Conservation (phyloP, 2,797 vertebrate species). For the Tiaroga cobitis region DNA sequence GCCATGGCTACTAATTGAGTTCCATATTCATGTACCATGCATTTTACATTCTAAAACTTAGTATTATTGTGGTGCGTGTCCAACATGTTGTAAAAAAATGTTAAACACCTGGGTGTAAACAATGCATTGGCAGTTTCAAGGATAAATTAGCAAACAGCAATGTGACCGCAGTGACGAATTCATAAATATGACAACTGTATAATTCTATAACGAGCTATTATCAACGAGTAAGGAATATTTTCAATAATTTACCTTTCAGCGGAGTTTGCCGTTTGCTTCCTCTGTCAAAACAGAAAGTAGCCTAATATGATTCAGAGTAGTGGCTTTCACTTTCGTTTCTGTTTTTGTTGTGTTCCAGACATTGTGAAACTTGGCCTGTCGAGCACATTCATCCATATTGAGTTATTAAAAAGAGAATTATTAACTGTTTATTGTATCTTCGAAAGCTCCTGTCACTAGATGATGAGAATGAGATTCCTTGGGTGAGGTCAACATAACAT, state of each 20-base stretch:
- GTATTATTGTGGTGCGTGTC: neutral
- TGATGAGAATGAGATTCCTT: neutral
- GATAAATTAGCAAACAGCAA: neutral
- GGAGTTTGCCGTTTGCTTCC: neutral
- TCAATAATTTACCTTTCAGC: neutral
- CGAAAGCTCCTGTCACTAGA: neutral
- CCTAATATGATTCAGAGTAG: neutral
- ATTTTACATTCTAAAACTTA: neutral
- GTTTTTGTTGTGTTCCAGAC: neutral
- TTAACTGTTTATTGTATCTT: neutral
- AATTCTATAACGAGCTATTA: neutral
- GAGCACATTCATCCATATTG: slow-evolving; percentile 49
- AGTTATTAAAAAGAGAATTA: slow-evolving; percentile 57
- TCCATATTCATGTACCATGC: too few relatives aligned
- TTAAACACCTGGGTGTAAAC: neutral
- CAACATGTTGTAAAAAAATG: neutral
- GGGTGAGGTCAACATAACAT: neutral
- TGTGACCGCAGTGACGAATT: neutral
- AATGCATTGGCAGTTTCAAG: neutral
- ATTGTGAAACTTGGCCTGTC: neutral
- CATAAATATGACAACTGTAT: neutral
- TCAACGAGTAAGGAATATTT: neutral
- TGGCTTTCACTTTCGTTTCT: slow-evolving; percentile 45
- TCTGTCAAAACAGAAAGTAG: slow-evolving; percentile 57
- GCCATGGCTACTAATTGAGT: neutral